These are phyloP conservation scores for Hipparchia semele DNA, from an alignment of 2,888 invertebrate species.

Conservation along the genomic window DNA sequence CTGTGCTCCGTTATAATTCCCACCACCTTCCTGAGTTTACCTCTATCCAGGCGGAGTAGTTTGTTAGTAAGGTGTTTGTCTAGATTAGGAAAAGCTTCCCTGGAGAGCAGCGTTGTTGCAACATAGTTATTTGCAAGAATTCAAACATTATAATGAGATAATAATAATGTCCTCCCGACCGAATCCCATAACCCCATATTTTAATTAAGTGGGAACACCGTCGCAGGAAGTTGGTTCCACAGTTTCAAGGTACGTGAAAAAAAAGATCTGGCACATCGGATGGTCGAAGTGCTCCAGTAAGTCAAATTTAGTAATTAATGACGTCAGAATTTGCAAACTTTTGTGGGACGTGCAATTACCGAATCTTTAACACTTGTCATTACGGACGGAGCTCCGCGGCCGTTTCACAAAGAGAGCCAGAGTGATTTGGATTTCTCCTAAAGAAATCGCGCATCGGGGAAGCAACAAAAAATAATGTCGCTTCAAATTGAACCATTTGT, in stretches of 20 bases:
- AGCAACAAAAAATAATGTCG: constrained; percentile 72
- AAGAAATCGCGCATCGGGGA: constrained; percentile 60
- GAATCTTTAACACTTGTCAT: constrained; percentile 38
- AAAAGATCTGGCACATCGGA: no score
- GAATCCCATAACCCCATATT: no score
- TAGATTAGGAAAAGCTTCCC: no score
- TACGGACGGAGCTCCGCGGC: constrained; percentile 58
- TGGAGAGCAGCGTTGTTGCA: not conserved
- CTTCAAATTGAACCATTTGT: constrained; percentile 77
- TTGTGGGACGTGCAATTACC: constrained; percentile 13
- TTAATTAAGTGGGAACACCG: no score
- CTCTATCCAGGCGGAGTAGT: no score
- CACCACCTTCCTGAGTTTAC: no score
- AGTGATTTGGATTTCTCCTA: constrained; percentile 67
- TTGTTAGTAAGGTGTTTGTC: no score
- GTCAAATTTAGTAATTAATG: not conserved
- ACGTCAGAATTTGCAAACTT: not conserved
- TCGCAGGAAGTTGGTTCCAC: no score
- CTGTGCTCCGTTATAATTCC: no score
- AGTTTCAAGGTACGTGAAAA: no score
- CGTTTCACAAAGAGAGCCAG: constrained; percentile 59
- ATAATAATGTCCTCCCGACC: not conserved
- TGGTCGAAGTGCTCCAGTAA: no score
- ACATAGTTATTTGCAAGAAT: not conserved
- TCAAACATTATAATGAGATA: not conserved